Evolutionary conservation across 2,888 invertebrate species (phyloP).

Genomic region (Lomographa bimaculata): DNA sequence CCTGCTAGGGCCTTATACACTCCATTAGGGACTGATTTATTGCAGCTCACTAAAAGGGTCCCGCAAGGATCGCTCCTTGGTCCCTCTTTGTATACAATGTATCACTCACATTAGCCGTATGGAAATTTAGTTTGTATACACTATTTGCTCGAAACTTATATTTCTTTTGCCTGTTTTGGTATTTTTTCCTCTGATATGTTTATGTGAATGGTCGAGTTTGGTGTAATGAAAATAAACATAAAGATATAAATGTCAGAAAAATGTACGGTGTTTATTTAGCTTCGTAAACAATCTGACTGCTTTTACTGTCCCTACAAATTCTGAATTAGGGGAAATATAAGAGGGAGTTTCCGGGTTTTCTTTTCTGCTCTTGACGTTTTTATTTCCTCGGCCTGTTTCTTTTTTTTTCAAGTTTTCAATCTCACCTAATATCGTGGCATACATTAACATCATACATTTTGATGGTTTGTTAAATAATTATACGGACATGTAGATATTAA

Average conservation of each 20-base stretch:
- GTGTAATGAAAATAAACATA: conserved; percentile 23
- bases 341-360: conserved; percentile 9
- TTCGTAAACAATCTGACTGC: conserved; percentile 18
- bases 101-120: conserved; percentile 74
- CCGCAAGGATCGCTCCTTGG: conserved; percentile 66
- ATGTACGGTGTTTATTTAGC: conserved; percentile 16
- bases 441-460: too few relatives aligned
- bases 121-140: conserved; percentile 52
- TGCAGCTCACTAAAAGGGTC: conserved; percentile 74
- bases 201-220: conserved; percentile 15
- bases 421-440: too few relatives aligned
- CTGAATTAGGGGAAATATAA: conserved; percentile 4
- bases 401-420: background rate
- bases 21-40: conserved; percentile 80
- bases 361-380: conserved; percentile 4
- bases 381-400: conserved; percentile 5
- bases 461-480: too few relatives aligned
- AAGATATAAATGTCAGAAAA: conserved; percentile 21
- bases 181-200: conserved; percentile 34
- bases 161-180: conserved; percentile 54
- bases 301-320: conserved; percentile 18
- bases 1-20: conserved; percentile 60
- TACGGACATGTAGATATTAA: too few relatives aligned
- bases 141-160: conserved; percentile 57
- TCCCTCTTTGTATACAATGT: conserved; percentile 64